These are phyloP conservation scores for Copsychus sechellarum DNA, from an alignment of 2,113 vertebrate genomes.

Conservation along the genomic window DNA sequence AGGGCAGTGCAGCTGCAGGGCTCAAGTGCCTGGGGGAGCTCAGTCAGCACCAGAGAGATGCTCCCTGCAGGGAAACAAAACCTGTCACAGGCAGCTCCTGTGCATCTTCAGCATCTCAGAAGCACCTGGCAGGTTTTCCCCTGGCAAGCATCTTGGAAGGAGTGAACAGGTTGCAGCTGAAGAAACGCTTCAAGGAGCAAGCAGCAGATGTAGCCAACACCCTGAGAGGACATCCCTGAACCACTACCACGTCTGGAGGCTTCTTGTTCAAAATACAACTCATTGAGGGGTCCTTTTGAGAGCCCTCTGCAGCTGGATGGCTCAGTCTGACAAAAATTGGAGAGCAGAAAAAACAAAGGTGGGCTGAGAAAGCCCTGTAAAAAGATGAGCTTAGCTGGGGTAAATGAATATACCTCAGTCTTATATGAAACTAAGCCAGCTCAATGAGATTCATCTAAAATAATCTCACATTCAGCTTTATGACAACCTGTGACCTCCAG, in stretches of 20 bases:
- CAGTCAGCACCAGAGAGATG: not conserved
- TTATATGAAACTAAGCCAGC: not conserved
- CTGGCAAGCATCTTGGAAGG: not conserved
- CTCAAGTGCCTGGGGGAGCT: not conserved
- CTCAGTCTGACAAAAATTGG: not conserved
- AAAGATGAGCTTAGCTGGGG: not conserved
- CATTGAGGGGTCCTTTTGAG: not conserved
- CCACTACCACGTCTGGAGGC: not conserved
- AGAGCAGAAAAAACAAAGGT: not conserved
- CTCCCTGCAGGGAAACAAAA: not conserved
- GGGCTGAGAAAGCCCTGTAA: not conserved
- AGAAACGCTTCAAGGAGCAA: not conserved
- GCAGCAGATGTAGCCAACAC: not conserved
- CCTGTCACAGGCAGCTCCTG: not conserved
- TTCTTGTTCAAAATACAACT: not conserved
- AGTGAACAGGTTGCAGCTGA: not conserved
- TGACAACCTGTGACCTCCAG: not conserved
- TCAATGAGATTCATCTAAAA: not conserved
- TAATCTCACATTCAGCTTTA: slow-evolving; percentile 4
- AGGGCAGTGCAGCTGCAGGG: rapidly evolving
- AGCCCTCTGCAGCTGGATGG: not conserved
- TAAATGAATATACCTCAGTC: not conserved
- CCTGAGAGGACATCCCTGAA: not conserved
- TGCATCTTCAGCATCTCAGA: not conserved
- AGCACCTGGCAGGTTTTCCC: not conserved